A percentile compares a stretch with the other conserved stretches of the same genome.
These are phyloP conservation scores for Drosophila yakuba DNA, from an alignment of 1,140 invertebrate genomes.

Conservation along the genomic window DNA sequence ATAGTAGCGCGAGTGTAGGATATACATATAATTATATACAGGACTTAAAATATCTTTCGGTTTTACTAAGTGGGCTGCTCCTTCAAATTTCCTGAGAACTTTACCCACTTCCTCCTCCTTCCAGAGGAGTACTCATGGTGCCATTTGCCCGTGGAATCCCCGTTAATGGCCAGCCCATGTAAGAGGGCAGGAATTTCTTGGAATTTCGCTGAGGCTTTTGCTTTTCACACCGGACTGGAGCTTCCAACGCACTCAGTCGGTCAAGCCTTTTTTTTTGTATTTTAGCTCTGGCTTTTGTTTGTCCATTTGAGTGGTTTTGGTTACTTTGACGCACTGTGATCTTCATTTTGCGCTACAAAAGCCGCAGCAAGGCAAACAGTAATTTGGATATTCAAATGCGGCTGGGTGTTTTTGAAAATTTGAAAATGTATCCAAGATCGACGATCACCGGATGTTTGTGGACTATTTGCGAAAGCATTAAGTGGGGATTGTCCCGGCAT, in stretches of 20 bases:
- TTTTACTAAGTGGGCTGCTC: background rate
- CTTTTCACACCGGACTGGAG: conserved; percentile 56
- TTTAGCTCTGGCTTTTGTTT: conserved; percentile 50
- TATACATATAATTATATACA: background rate
- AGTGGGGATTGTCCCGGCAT: conserved; percentile 42
- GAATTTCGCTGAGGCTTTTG: conserved; percentile 69
- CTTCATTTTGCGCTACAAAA: conserved; percentile 62
- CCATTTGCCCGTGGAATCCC: conserved; percentile 48
- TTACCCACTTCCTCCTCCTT: background rate
- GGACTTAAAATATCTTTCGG: background rate
- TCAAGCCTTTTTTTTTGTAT: conserved; percentile 31
- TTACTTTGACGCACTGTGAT: conserved; percentile 65
- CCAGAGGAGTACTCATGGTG: conserved; percentile 29
- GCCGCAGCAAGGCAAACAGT: conserved; percentile 52
- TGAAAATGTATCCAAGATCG: conserved; percentile 13
- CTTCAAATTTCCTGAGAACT: background rate
- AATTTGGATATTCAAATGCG: conserved; percentile 63
- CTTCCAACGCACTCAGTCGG: conserved; percentile 34
- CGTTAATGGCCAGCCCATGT: conserved; percentile 57
- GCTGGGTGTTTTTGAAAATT: conserved; percentile 18
- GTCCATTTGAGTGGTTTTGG: conserved; percentile 70
- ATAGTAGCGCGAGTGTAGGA: too few species aligned
- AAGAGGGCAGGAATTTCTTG: conserved; percentile 54
- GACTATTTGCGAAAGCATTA: conserved; percentile 76
- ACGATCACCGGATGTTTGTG: conserved; percentile 71